Conservation (phyloP, 2,888 invertebrate genomes). For the Didymodactylos carnosus region DNA sequence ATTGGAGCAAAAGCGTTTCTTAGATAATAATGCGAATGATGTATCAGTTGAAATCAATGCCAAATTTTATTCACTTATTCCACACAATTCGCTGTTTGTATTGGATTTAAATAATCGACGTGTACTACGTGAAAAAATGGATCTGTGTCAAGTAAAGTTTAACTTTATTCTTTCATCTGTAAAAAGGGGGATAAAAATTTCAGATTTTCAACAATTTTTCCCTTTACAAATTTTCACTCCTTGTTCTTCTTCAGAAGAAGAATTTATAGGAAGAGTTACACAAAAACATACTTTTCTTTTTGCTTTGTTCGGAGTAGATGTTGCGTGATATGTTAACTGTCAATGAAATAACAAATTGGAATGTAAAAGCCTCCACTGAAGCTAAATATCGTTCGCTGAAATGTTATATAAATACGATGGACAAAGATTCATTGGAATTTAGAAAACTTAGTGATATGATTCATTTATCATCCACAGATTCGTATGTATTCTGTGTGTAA, state of each 20-base stretch:
- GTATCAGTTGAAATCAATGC: too few relatives aligned
- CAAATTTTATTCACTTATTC: not conserved
- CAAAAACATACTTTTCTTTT: not conserved
- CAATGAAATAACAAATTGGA: conserved; percentile 29
- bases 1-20: conserved; percentile 6
- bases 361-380: conserved; percentile 19
- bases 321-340: conserved; percentile 27
- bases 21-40: too few relatives aligned
- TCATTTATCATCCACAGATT: not conserved
- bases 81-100: not conserved
- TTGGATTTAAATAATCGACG: not conserved
- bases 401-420: conserved; percentile 21
- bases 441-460: not conserved
- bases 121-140: not conserved
- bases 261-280: too few relatives aligned
- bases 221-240: too few relatives aligned
- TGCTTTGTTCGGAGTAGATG: conserved; percentile 17
- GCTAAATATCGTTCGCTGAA: conserved; percentile 26
- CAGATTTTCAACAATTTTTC: too few relatives aligned
- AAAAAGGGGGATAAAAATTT: too few relatives aligned
- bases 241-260: too few relatives aligned
- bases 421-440: not conserved
- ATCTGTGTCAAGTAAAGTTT: not conserved
- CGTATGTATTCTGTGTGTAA: too few relatives aligned
- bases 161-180: too few relatives aligned